Conservation (phyloP, 37 sponge, comb jelly and placozoan genomes). For the Ianthella basta region DNA sequence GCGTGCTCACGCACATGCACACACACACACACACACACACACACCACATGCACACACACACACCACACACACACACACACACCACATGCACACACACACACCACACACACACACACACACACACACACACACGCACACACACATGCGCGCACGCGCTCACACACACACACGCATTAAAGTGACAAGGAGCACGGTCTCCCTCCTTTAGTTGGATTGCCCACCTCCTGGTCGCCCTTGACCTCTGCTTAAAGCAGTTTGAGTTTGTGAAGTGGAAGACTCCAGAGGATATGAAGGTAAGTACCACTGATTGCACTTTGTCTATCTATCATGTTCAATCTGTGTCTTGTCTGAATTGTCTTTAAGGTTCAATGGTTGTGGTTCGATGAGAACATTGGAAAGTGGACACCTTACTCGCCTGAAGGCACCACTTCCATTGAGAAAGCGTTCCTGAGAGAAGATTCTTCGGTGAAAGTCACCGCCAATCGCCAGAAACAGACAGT, state of each 20-base stretch:
- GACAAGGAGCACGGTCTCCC: not conserved
- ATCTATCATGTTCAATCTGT: not conserved
- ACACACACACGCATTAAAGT: not conserved
- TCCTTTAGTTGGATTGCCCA: not conserved
- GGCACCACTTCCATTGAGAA: conserved; percentile 49
- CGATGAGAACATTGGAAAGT: conserved; percentile 71
- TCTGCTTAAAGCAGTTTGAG: conserved; percentile 25
- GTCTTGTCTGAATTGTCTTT: not conserved
- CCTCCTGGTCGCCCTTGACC: conserved; percentile 27
- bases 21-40: not conserved
- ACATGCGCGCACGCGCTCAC: not conserved
- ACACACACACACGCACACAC: not conserved
- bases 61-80: not conserved
- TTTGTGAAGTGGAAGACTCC: not conserved
- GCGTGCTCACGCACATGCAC: no score
- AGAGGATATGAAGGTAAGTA: not conserved
- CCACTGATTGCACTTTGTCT: no score
- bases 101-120: conserved; percentile 4
- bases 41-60: not conserved
- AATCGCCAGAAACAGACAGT: conserved; percentile 31
- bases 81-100: not conserved
- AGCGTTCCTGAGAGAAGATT: conserved; percentile 30
- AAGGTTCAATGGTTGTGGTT: conserved; percentile 82
- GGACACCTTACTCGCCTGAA: conserved; percentile 65
- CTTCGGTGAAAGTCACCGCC: not conserved